Evolutionary conservation across 2,888 invertebrate species (phyloP).

Genomic region (Bembecia ichneumoniformis): DNA sequence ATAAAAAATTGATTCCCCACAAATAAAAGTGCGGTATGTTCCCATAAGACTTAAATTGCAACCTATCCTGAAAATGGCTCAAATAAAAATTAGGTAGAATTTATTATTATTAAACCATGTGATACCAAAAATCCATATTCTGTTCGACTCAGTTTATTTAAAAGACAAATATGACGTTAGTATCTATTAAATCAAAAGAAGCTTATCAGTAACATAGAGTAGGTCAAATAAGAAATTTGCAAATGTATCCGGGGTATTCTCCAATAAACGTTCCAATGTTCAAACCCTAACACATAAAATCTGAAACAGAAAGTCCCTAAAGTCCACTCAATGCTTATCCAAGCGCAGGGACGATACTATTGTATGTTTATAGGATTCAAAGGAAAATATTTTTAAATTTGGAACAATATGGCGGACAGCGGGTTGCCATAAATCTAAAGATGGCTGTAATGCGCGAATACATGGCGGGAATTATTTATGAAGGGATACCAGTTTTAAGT

Average conservation of each 20-base stretch:
- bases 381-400: constrained; percentile 62
- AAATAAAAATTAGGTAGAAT: too few relatives aligned
- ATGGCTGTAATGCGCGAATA: constrained; percentile 61
- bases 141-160: too few relatives aligned
- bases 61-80: too few relatives aligned
- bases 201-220: too few relatives aligned
- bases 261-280: constrained; percentile 22
- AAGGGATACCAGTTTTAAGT: constrained; percentile 47
- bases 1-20: too few relatives aligned
- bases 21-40: too few relatives aligned
- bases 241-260: constrained; percentile 1
- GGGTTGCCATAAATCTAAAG: constrained; percentile 65
- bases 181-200: too few relatives aligned
- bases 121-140: too few relatives aligned
- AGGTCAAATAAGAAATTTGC: too few relatives aligned
- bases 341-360: constrained; percentile 25
- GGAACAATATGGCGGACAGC: constrained; percentile 65
- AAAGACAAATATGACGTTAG: too few relatives aligned
- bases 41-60: too few relatives aligned
- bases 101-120: too few relatives aligned
- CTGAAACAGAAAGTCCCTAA: constrained; percentile 31
- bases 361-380: constrained; percentile 30
- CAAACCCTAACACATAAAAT: constrained; percentile 33
- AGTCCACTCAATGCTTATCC: constrained; percentile 34
- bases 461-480: constrained; percentile 62